Conservation (phyloP, 2,113 vertebrate genomes). For the Muntiacus muntjak region DNA sequence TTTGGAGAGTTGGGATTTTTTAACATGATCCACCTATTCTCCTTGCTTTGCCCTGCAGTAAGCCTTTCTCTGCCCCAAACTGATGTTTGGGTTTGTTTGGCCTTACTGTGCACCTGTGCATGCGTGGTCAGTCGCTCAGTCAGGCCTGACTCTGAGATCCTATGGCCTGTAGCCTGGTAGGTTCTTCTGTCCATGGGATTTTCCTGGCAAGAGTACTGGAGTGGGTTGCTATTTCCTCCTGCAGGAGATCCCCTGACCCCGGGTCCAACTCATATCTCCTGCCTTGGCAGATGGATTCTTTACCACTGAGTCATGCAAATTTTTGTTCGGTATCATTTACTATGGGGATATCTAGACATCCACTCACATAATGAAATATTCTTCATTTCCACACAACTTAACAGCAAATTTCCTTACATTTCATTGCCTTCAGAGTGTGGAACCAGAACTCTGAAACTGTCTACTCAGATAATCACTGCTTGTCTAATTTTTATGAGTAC, state of each 20-base stretch:
- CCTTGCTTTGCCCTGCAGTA: background rate
- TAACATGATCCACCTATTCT: background rate
- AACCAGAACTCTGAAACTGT: background rate
- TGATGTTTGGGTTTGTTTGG: background rate
- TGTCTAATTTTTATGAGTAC: background rate
- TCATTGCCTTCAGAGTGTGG: background rate
- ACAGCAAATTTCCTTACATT: background rate
- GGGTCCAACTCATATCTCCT: background rate
- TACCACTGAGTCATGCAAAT: background rate
- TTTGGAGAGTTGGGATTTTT: background rate
- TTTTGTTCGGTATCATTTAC: background rate
- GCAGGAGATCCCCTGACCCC: background rate
- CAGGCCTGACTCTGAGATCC: background rate
- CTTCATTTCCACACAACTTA: background rate
- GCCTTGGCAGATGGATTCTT: background rate
- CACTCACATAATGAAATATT: background rate
- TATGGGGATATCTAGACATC: background rate
- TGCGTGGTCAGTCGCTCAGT: fast-evolving
- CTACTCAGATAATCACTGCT: background rate
- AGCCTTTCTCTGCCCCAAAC: background rate
- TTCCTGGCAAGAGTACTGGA: background rate
- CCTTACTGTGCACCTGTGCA: background rate
- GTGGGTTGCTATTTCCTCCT: background rate
- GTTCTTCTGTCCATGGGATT: background rate
- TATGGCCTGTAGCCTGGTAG: background rate